A percentile compares a stretch with the other conserved stretches of the same genome.
phyloP scores from a whole-genome alignment of 1,140 invertebrate species.

The Scaptomyza pallida region DNA sequence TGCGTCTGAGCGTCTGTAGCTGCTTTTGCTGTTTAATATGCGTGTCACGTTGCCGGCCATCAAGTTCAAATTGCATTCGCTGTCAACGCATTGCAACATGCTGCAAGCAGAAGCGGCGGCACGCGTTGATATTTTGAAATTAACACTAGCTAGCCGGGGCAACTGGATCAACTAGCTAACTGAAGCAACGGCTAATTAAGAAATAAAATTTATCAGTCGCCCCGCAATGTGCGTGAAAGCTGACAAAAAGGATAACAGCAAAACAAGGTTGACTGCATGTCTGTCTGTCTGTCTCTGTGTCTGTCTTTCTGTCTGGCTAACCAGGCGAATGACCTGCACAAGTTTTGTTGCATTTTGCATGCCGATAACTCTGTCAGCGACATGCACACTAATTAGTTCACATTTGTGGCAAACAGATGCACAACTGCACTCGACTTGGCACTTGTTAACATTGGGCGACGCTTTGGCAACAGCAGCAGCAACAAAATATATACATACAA shows the following conservation, averaged over 20 bases:
- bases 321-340: slow-evolving; percentile 67
- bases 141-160: slow-evolving; percentile 55
- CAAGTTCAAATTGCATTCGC: slow-evolving; percentile 83
- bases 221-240: slow-evolving; percentile 47
- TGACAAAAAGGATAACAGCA: slow-evolving; percentile 63
- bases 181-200: slow-evolving; percentile 77
- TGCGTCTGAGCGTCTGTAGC: slow-evolving; percentile 14
- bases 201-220: slow-evolving; percentile 72
- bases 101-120: slow-evolving; percentile 32
- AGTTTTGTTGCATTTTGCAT: slow-evolving; percentile 38
- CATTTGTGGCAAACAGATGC: slow-evolving; percentile 55
- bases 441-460: slow-evolving; percentile 62
- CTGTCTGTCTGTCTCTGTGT: neutral
- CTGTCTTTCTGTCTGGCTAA: slow-evolving; percentile 3
- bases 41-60: slow-evolving; percentile 81
- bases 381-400: slow-evolving; percentile 81
- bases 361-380: slow-evolving; percentile 70
- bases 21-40: slow-evolving; percentile 68
- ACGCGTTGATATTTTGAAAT: slow-evolving; percentile 80
- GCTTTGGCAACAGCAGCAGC: slow-evolving; percentile 16
- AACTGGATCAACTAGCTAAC: slow-evolving; percentile 34
- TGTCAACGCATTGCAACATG: slow-evolving; percentile 77
- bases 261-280: slow-evolving; percentile 3
- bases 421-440: slow-evolving; percentile 62
- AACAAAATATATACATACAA: slow-evolving; percentile 4